Base-by-base conservation (phyloP, 1,140 invertebrate genomes). In the Zaprionus africanus region DNA sequence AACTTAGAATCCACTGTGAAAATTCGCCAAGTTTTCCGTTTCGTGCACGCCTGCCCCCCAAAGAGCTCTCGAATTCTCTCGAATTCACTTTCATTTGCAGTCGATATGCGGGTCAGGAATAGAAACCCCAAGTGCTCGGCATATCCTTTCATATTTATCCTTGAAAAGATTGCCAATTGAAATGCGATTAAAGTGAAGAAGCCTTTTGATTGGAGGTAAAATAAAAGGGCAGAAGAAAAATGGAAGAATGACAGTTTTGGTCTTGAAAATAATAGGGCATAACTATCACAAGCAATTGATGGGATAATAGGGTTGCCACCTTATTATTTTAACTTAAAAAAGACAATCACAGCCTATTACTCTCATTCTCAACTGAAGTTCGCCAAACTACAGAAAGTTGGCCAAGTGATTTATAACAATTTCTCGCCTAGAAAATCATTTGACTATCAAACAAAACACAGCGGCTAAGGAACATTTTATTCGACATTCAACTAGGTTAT, bases 11-110 rank as follows among this genome's bases (percentile, higher is more conserved):
- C 54, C 38, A 76, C 36, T 53, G 66, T 60, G 60, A 59, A 51
- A 51, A 65, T 56, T 53, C 71, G 46, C 19, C 72, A 83, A 83
- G 81, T 83, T 83, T 83, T 58, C 61, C 73, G 71, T 83, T 83
- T 80, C 77, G 73, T 81, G 81, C 73, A 67, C 82, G 76, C 76
- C 70, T 84, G 77, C 79, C 0, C 19, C 19, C 4, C 4, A 19
- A 11, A 19, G 46, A 49, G 46, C 5, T 51, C 19, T 51, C 6
- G 5, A 51, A 51, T 24, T 24, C 46, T 46, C 69, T 70, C 68
- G 64, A 84, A 84, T 84, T 84, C 81, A 80, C 81, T 84, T 84
- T 80, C 65, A 80, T 84, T 78, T 69, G 57, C 51, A 71, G 54
- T 65, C 59, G 64, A 77, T 31, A 79, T 76, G 80, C 71, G 76